These are phyloP conservation scores for Bellardia bayeri DNA, from an alignment of 2,888 invertebrate species.

Conservation along the genomic window DNA sequence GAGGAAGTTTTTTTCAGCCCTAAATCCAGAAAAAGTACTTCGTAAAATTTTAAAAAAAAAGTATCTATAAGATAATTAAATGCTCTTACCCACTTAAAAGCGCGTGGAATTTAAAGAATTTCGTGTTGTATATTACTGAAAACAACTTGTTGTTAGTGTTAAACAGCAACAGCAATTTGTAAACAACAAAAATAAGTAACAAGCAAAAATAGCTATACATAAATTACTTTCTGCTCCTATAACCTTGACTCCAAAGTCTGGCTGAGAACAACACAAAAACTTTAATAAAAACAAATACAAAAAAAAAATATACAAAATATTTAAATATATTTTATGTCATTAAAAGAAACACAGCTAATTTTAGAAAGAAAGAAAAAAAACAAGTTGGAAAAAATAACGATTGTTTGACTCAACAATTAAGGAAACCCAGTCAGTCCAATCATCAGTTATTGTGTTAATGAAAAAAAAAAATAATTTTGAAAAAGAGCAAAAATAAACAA, in stretches of 20 bases:
- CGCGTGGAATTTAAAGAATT: neutral
- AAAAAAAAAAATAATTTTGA: conserved; percentile 13
- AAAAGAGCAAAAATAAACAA: neutral
- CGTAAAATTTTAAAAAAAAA: conserved; percentile 7
- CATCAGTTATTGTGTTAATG: conserved; percentile 32
- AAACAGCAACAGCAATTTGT: conserved; percentile 14
- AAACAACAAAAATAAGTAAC: conserved; percentile 49
- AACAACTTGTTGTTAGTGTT: conserved; percentile 8
- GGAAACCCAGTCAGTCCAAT: conserved; percentile 51
- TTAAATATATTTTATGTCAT: conserved; percentile 26
- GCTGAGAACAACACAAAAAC: conserved; percentile 30
- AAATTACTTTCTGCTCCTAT: conserved; percentile 51
- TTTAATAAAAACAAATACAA: conserved; percentile 23
- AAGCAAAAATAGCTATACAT: conserved; percentile 17
- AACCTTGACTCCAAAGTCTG: conserved; percentile 60
- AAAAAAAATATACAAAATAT: conserved; percentile 7
- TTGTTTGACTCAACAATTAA: conserved; percentile 40
- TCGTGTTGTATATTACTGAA: neutral
- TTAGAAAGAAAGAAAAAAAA: conserved; percentile 26
- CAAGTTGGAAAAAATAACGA: conserved; percentile 22
- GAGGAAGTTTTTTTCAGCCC: conserved; percentile 18
- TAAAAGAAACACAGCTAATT: neutral
- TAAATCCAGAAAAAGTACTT: conserved; percentile 1
- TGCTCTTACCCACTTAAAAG: neutral
- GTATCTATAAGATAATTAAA: conserved; percentile 27